Percentiles rank a stretch among this genome's conserved stretches.
phyloP scores from a whole-genome alignment of 1,140 invertebrate genomes.

The Daktulosphaira vitifoliae region DNA sequence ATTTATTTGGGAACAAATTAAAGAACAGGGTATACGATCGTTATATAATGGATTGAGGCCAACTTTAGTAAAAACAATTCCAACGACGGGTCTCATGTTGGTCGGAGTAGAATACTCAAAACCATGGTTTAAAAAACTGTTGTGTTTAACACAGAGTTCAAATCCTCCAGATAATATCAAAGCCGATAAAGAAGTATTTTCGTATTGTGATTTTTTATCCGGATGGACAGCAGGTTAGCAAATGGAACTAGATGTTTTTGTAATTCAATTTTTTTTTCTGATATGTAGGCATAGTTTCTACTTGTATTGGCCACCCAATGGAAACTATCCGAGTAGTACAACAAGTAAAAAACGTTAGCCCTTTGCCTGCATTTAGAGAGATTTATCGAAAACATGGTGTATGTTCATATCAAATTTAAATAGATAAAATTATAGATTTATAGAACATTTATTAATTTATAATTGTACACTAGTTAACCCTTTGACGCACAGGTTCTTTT shows the following conservation, averaged over 20 bases:
- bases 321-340: background rate
- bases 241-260: background rate
- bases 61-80: conserved; percentile 84
- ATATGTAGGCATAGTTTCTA: conserved; percentile 4
- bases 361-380: background rate
- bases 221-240: conserved; percentile 7
- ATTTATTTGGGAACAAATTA: conserved; percentile 48
- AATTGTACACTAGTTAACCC: too few relatives aligned
- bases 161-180: background rate
- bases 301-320: background rate
- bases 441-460: too few relatives aligned
- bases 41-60: conserved; percentile 90
- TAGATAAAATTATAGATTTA: too few relatives aligned
- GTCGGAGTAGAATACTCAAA: conserved; percentile 88
- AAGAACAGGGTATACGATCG: conserved; percentile 60
- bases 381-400: background rate
- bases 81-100: conserved; percentile 90
- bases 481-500: too few relatives aligned
- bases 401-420: too few relatives aligned
- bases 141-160: background rate
- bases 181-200: background rate
- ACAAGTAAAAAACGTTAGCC: background rate
- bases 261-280: background rate
- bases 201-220: background rate
- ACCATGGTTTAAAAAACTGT: conserved; percentile 7